Base-by-base conservation (phyloP, 2,797 vertebrate genomes). In the Takifugu rubripes region DNA sequence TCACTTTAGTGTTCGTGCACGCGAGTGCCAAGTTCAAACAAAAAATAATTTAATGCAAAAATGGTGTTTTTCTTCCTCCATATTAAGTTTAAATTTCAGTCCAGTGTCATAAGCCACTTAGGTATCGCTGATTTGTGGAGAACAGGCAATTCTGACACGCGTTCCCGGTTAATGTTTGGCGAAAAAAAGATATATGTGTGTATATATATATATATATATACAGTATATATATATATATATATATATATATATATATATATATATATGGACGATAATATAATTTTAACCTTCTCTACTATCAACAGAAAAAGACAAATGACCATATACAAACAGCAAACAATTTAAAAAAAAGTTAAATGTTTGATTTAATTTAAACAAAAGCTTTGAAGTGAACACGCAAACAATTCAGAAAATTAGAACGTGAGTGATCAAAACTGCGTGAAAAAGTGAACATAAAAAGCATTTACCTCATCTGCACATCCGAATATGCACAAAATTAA, bases 91-190 rank as follows among this genome's bases (percentile, higher is more conserved):
- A 58, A 64, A 50, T 56, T 58, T 75, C 57, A 62, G 59, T 52
- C 58, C 70, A 1, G 60, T 72, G 51, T 68, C 44, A 67, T 90
- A 90, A 86, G 87, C 74, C 87, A 90, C 89, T 90, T 90, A 72
- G 85, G 81, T 87, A 80, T 65, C 78, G 79, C 47, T 79, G 72
- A n/a, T 86, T 79, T 81, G 75, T 83, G 82, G 79, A 83, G 77
- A 71, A 83, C 58, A 75, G 79, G 58, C 64, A 75, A 67, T 72
- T 63, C 53, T 64, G 68, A 77, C 64, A 59, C 75, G 62, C 60
- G 73, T 66, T 64, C 51, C 70, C 74, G 79, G 65, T 63, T 61
- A 45, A 62, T 55, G 66, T 81, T 79, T 74, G 72, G 77, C 78
- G 69, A 69, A 72, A 66, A 57, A 77, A 56, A 69, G 0, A 31